Evolutionary conservation across 2,797 vertebrate species (phyloP), one percentile per base, ranked within the genome.

Genomic region (Bovichtus diacanthus): DNA sequence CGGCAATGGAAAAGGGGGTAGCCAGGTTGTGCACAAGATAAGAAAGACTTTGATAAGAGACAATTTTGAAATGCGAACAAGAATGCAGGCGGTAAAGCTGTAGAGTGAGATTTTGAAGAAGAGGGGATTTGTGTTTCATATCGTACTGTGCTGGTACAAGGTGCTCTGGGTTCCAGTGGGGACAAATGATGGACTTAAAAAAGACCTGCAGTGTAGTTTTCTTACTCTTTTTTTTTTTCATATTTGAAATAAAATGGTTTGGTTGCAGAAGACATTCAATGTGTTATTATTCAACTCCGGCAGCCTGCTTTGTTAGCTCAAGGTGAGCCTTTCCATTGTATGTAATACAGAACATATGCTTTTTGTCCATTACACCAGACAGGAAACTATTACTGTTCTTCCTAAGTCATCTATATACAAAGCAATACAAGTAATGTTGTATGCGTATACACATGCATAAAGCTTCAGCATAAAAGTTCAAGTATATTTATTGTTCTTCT

Each of bases 201-300:
- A 21, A 78, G 46, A 31, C 31, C 59, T 68, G 59, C 58, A 25
- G 25, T 50, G 25, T 61, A 39, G 6, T 68, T 67, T 65, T 66
- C 8, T 21, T 43, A 38, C 11, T 5, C n/a, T n/a, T n/a, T n/a
- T n/a, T n/a, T 74, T 66, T 70, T 41, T 21, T 55, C 13, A 23
- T 39, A n/a, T 53, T 66, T 27, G 50, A 36, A 69, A 39, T 9
- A 63, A n/a, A 69, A 53, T 46, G 23, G n/a, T 77, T 76, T 60
- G 65, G 61, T 38, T 86, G 68, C 85, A 55, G 36, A 61, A 84
- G 74, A 74, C 72, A 69, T 81, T 78, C 31, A 16, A 1, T 21
- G n/a, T 64, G 29, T 85, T 89, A 77, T 71, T 84, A 81, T 90
- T 87, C 79, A 29, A 15, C 77, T 70, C 53, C 16, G 49, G 70